Base-by-base conservation (phyloP, 2,113 vertebrate species). In the Cyanoramphus novaezelandiae region DNA sequence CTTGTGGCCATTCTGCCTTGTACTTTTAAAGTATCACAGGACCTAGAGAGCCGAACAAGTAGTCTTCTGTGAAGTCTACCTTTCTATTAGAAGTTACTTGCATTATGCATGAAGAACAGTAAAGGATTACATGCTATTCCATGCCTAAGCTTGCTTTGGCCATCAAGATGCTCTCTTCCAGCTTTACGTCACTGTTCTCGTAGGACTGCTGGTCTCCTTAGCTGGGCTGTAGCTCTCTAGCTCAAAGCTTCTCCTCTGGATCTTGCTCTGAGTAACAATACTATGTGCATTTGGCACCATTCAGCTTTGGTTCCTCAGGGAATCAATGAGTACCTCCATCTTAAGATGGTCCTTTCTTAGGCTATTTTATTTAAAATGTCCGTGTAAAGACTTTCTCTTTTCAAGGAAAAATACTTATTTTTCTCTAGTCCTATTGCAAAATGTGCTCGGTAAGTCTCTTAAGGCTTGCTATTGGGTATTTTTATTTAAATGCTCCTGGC, bases 1-100 rank as follows among this genome's bases (percentile, higher is more conserved):
- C 95, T 97, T 90, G 95, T 95, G 95, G 96, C 89, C 53, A 0
- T 82, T 95, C 37, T 90, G 59, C 37, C 71, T 47, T 53, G 29
- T 37, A 35, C 80, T 41, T 21, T n/a, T 21, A 25, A 35, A 41
- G 21, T 57, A 17, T 13, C 5, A 0, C 2, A 2, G 29, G 43
- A 47, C 39, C 25, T 25, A 23, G 41, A 6, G 27, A 46, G 64
- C 3, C 64, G 80, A 82, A 17, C 24, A 50, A 88, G 64, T n/a
- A 31, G 19, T 25, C 13, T 37, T 74, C 46, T 50, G 37, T 55
- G 3, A 46, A 64, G 44, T 62, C 24, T 55, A 28, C 13, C 39
- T 84, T 64, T 75, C 50, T 67, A 0, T 23, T 49, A 50, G 17
- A 57, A 74, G 31, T 57, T 1, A 64, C 27, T 93, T 72, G 28